A percentile compares a stretch with the other conserved stretches of the same genome.
Evolutionary conservation across 2,888 invertebrate genomes (phyloP).

Genomic region (Brachycybe producta): DNA sequence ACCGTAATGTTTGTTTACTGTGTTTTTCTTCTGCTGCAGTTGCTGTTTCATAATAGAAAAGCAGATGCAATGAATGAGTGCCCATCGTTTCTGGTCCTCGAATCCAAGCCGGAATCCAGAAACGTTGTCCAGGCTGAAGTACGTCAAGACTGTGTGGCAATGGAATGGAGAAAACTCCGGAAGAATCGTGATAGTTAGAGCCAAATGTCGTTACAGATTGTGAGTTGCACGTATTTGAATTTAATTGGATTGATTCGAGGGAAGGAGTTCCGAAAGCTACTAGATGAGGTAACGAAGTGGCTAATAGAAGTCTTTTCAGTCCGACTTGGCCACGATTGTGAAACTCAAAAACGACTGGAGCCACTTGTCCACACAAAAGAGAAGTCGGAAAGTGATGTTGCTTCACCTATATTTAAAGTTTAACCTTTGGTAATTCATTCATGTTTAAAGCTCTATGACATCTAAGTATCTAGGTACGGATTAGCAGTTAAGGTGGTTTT

Average conservation of each 20-base stretch:
- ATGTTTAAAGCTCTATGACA: too few species aligned
- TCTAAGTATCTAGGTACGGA: too few species aligned
- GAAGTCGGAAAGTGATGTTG: conserved; percentile 53
- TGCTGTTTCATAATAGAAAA: conserved; percentile 57
- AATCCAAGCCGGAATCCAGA: conserved; percentile 49
- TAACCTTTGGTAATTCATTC: too few species aligned
- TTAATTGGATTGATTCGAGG: conserved; percentile 13
- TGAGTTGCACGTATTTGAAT: conserved; percentile 7
- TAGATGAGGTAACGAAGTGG: conserved; percentile 55
- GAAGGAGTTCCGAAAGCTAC: conserved; percentile 39
- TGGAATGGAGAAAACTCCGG: conserved; percentile 24
- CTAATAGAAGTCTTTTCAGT: conserved; percentile 48
- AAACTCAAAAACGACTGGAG: conserved; percentile 51
- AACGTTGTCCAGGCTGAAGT: conserved; percentile 42
- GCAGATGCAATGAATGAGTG: conserved; percentile 47
- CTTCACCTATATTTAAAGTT: conserved; percentile 50
- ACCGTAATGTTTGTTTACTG: not conserved
- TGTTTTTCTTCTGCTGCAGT: conserved; percentile 21
- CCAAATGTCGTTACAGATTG: conserved; percentile 13
- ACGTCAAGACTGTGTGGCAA: conserved; percentile 27
- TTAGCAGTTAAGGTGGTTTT: too few species aligned
- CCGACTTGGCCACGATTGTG: conserved; percentile 51
- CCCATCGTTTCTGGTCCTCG: conserved; percentile 54
- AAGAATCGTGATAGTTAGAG: conserved; percentile 21
- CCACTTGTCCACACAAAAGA: conserved; percentile 60